These are phyloP conservation scores for Podotricha telesiphe DNA, from an alignment of 2,888 invertebrate species.

Conservation along the genomic window DNA sequence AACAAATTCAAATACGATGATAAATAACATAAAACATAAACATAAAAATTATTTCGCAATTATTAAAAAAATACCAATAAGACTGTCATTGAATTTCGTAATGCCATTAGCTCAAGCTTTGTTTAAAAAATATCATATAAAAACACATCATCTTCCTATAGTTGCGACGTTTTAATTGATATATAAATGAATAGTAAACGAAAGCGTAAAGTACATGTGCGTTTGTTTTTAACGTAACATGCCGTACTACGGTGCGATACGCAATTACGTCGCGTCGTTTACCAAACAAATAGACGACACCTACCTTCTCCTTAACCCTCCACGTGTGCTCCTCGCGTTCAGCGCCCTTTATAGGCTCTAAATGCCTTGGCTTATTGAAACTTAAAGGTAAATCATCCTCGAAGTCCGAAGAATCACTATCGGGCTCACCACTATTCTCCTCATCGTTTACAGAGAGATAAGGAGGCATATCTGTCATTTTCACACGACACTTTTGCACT, in stretches of 20 bases:
- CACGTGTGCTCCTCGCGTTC: conserved; percentile 92
- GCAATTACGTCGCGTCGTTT: conserved; percentile 54
- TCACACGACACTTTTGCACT: conserved; percentile 63
- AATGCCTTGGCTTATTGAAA: conserved; percentile 87
- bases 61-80: not conserved
- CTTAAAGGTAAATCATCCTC: conserved; percentile 88
- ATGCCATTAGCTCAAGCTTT: not conserved
- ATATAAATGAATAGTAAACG: conserved; percentile 1
- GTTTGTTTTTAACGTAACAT: conserved; percentile 69
- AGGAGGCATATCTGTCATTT: conserved; percentile 83
- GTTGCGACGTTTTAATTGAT: not conserved
- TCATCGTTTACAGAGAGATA: conserved; percentile 77
- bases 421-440: conserved; percentile 70
- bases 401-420: conserved; percentile 75
- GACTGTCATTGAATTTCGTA: not conserved
- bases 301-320: conserved; percentile 96
- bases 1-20: not conserved
- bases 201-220: conserved; percentile 60
- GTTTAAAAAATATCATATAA: not conserved
- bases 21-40: conserved; percentile 12
- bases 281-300: conserved; percentile 36
- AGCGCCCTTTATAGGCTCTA: conserved; percentile 73
- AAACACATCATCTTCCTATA: not conserved
- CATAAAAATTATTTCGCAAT: conserved; percentile 1
- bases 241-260: conserved; percentile 49